phyloP scores from a whole-genome alignment of 2,113 vertebrate genomes.

The Ptilonorhynchus violaceus region DNA sequence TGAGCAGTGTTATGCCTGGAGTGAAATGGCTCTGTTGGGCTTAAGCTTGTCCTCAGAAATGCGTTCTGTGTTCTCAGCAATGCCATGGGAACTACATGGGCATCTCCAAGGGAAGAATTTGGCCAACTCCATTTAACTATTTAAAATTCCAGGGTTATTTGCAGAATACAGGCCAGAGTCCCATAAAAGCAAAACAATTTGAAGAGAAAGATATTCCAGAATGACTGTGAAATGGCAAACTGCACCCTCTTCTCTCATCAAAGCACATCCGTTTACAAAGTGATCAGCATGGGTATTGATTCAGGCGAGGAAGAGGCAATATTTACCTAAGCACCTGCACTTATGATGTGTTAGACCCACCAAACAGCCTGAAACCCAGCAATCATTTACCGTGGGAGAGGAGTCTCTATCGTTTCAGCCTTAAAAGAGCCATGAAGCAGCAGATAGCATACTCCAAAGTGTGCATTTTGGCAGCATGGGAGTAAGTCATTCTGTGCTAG shows the following conservation, averaged over 20 bases:
- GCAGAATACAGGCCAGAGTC: not conserved
- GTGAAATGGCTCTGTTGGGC: slow-evolving; percentile 35
- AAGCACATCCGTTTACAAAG: not conserved
- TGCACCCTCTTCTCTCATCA: slow-evolving; percentile 46
- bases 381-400: not conserved
- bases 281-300: slow-evolving; percentile 10
- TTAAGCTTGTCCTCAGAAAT: slow-evolving; percentile 34
- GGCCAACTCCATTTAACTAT: slow-evolving; percentile 34
- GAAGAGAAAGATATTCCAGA: slow-evolving; percentile 44
- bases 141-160: slow-evolving; percentile 44
- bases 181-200: slow-evolving; percentile 50
- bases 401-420: not conserved
- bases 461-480: slow-evolving; percentile 10
- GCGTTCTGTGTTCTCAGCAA: not conserved
- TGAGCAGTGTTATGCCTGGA: slow-evolving; percentile 42
- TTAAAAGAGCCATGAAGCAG: slow-evolving; percentile 13
- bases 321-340: slow-evolving; percentile 54
- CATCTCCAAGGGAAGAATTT: slow-evolving; percentile 33
- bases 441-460: not conserved
- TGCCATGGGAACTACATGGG: not conserved
- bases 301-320: slow-evolving; percentile 19
- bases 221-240: slow-evolving; percentile 30
- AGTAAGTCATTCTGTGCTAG: not conserved
- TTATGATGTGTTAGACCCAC: not conserved
- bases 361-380: not conserved